Evolutionary conservation across 2,888 invertebrate genomes (phyloP).

Genomic region (Thysanoteuthis rhombus): DNA sequence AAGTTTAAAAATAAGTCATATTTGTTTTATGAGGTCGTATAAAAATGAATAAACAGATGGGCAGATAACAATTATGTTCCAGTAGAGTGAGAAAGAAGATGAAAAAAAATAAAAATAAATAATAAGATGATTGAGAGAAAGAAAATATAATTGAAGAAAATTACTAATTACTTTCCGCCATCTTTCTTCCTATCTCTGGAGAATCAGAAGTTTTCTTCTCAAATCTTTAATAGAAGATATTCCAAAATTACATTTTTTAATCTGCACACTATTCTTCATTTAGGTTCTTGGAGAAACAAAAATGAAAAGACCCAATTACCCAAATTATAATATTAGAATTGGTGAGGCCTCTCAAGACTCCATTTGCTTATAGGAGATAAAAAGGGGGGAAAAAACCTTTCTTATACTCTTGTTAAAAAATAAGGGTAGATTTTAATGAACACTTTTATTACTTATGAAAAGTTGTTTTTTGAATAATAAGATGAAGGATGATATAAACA

Average conservation of each 20-base stretch:
- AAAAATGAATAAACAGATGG: neutral
- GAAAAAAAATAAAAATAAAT: neutral
- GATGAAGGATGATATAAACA: no score
- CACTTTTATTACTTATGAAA: no score
- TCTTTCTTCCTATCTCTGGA: neutral
- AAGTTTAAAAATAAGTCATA: neutral
- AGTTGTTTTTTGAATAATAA: no score
- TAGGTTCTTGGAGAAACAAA: neutral
- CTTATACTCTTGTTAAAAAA: no score
- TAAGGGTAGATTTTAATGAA: no score
- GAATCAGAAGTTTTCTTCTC: neutral
- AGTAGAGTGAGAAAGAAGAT: neutral
- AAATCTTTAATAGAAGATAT: neutral
- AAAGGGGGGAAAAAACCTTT: no score
- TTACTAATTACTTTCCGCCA: neutral
- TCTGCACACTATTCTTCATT: neutral
- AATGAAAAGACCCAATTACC: neutral
- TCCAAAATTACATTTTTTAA: no score
- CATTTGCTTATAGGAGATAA: no score
- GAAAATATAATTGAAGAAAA: neutral
- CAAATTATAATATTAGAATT: neutral
- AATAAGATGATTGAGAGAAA: neutral
- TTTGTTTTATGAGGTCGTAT: conserved; percentile 12
- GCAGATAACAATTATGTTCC: neutral
- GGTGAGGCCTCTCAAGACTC: neutral